These are phyloP conservation scores for Drosophila subpulchrella DNA, from an alignment of 1,140 invertebrate genomes.

Conservation along the genomic window DNA sequence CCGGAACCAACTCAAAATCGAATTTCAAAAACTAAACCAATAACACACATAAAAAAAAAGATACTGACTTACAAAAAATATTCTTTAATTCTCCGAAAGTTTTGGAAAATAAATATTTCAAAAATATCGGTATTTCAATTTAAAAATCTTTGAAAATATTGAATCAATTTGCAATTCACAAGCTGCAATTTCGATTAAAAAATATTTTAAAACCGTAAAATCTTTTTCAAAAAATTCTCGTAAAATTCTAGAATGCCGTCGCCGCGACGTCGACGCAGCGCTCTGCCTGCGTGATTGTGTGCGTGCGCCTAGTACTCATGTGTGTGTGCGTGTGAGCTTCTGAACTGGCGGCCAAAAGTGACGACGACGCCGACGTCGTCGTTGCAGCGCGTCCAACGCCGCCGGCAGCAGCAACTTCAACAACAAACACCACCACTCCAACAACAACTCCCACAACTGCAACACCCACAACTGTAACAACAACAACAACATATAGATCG, in stretches of 20 bases:
- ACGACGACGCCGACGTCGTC: conserved; percentile 64
- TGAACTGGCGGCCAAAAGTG: conserved; percentile 81
- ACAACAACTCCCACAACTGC: conserved; percentile 34
- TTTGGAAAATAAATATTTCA: not conserved
- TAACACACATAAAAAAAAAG: not conserved
- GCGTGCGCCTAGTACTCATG: conserved; percentile 17
- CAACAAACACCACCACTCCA: conserved; percentile 17
- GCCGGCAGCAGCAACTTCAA: conserved; percentile 38
- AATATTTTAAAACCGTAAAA: conserved; percentile 4
- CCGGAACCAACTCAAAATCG: not conserved
- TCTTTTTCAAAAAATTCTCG: conserved; percentile 16
- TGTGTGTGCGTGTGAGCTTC: conserved; percentile 51
- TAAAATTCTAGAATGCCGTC: conserved; percentile 63
- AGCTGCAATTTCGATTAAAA: conserved; percentile 39
- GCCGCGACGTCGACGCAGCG: conserved; percentile 65
- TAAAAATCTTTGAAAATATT: not conserved
- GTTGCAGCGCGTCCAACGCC: conserved; percentile 51
- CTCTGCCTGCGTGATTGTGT: conserved; percentile 66
- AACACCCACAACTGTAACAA: conserved; percentile 26
- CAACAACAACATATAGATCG: conserved; percentile 54
- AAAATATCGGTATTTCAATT: not conserved
- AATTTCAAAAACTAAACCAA: not conserved
- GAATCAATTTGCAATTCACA: not conserved
- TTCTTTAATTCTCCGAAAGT: not conserved
- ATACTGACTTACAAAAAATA: no score